These are phyloP conservation scores for Tetragonisca angustula DNA, from an alignment of 2,888 invertebrate genomes.

Conservation along the genomic window DNA sequence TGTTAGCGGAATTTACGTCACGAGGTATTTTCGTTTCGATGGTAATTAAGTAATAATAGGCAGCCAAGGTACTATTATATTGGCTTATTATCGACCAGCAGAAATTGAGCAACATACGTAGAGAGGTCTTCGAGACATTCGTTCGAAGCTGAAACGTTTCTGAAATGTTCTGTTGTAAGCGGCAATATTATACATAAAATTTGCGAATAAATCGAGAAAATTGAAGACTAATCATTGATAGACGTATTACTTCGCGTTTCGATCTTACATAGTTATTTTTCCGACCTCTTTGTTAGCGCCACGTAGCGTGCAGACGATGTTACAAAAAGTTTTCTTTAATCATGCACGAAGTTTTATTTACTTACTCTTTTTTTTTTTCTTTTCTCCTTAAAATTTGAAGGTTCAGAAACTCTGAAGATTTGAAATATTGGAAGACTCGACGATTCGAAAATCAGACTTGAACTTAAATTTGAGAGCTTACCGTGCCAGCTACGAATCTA, in stretches of 20 bases:
- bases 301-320: not conserved
- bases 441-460: not conserved
- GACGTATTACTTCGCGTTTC: not conserved
- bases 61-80: constrained; percentile 15
- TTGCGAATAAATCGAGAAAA: constrained; percentile 3
- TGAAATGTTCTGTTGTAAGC: not conserved
- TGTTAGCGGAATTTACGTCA: constrained; percentile 41
- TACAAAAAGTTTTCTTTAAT: not conserved
- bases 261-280: constrained; percentile 6
- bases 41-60: constrained; percentile 33
- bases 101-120: not conserved
- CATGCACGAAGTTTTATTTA: not conserved
- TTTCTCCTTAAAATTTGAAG: not conserved
- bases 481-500: not conserved
- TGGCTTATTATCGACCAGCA: constrained; percentile 13
- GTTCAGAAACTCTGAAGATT: not conserved
- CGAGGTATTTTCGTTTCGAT: constrained; percentile 31
- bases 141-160: not conserved
- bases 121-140: not conserved
- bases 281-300: not conserved
- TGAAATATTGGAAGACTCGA: not conserved
- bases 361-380: not conserved
- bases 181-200: constrained; percentile 4
- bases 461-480: not conserved
- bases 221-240: not conserved